phyloP scores from a whole-genome alignment of 2,888 invertebrate genomes.

The Phorcus lineatus region DNA sequence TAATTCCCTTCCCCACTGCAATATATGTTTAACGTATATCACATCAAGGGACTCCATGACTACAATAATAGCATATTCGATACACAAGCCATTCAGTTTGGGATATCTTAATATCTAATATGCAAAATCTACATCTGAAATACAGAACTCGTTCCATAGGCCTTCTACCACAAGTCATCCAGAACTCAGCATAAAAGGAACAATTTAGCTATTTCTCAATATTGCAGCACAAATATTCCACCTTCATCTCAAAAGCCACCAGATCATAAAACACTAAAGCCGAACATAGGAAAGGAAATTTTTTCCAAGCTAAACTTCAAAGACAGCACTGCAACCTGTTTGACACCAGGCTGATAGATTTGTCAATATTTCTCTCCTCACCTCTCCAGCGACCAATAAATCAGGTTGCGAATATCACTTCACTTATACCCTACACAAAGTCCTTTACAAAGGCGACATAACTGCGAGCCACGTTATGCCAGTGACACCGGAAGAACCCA shows the following conservation, averaged over 20 bases:
- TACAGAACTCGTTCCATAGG: too few species aligned
- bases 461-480: not conserved
- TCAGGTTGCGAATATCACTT: conserved; percentile 5
- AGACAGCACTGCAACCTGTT: not conserved
- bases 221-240: too few species aligned
- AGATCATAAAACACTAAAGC: not conserved
- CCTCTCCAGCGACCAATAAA: conserved; percentile 1
- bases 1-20: too few species aligned
- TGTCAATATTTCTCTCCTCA: conserved; percentile 21
- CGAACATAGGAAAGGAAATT: not conserved
- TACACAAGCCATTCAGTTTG: too few species aligned
- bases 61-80: too few species aligned
- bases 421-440: not conserved
- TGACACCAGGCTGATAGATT: conserved; percentile 12
- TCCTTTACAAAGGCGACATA: not conserved
- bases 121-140: too few species aligned
- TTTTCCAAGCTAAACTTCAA: conserved; percentile 8
- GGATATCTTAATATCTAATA: too few species aligned
- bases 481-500: not conserved
- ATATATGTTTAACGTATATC: too few species aligned
- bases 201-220: too few species aligned
- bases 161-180: too few species aligned
- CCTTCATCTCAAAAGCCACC: not conserved
- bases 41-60: too few species aligned
- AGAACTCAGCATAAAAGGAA: too few species aligned